Base-by-base conservation (phyloP, 2,888 invertebrate genomes). In the Agriopis aurantiaria region DNA sequence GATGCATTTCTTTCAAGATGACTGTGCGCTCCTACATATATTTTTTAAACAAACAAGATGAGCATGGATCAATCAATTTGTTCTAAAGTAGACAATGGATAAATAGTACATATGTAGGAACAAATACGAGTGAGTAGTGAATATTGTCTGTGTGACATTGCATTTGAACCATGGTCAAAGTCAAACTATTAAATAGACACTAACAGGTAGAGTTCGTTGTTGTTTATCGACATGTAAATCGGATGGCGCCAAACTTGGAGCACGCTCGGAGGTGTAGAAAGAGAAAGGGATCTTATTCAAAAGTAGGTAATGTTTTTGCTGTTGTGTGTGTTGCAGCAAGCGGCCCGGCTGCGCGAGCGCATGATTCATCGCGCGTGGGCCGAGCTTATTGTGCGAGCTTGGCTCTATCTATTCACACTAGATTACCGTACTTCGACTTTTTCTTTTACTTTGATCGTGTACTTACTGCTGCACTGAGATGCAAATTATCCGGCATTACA, bases 281-380 rank as follows among this genome's bases (percentile, higher is more conserved):
- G 93, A 94, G 94, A 94, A 93, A 94, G 93, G 93, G 87, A 91
- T 90, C 91, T 90, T 92, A 93, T 92, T 91, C 90, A 93, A 93
- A 94, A 93, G 93, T 94, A 89, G 94, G 94, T 93, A 93, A 94
- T 93, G 93, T 93, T 94, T 93, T 93, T 93, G 92, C 92, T 86
- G 89, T 74, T 77, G 82, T 81, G 79, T 84, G 83, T 84, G 85
- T 85, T 85, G 91, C 82, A 81, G 86, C 88, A 84, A 81, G 83
- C 86, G 81, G 82, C 86, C 87, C 88, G 79, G 82, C 80, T 80
- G 84, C 85, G 85, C 87, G 77, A 84, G 86, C 84, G 91, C 86
- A 82, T 93, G 93, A 93, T 85, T 93, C 93, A 93, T 85, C 89
- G 63, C 90, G 92, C 94, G 93, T 93, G 92, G 93, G 93, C 84